Evolutionary conservation across 2,797 vertebrate genomes (phyloP), one percentile per base, ranked within the genome.

Genomic region (Pangasius larnaudii): DNA sequence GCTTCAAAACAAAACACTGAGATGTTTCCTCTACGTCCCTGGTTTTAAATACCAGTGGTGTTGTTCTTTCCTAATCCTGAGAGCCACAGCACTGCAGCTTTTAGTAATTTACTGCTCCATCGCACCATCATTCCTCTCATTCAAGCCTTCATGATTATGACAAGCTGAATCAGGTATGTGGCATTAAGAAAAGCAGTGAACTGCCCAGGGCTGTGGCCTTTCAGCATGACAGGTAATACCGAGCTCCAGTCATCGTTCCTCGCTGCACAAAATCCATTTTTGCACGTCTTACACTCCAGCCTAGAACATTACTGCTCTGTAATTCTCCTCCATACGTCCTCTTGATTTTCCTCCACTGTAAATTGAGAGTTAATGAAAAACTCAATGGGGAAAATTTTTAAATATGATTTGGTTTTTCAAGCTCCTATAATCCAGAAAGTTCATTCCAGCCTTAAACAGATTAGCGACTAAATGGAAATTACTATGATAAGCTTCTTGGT

Each of bases 351-450:
- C 42, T 24, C n/a, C 53, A 59, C 19, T 2, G 10, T 59, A 59
- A 80, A 86, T 77, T 65, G 72, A 33, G 36, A 63, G 33, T 78
- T 77, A 59, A 86, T 77, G 85, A 79, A 78, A 86, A 67, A 53
- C 74, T 42, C 18, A 86, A 6, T 18, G 46, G 27, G 51, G 59
- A 65, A 51, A 86, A 51, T 77, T 65, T 83, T 24, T 42, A 84
- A 84, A 51, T 67, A 84, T 84, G 80, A 82, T 83, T 65, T 71
- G 10, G 9, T 75, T 30, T 22, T 49, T 33, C 14, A 61, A 39
- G 8, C 27, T 61, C 39, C 24, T 75, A 49, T 75, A 85, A 75
- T 72, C 27, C 39, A 18, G 30, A 75, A 74, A 59, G 71, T 78
- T 78, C 74, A 65, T 86, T 65, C 19, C n/a, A 49, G 39, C n/a